Percentiles rank a stretch among this genome's conserved stretches.
Conservation (phyloP, 2,888 invertebrate species). For the Tiphia femorata region DNA sequence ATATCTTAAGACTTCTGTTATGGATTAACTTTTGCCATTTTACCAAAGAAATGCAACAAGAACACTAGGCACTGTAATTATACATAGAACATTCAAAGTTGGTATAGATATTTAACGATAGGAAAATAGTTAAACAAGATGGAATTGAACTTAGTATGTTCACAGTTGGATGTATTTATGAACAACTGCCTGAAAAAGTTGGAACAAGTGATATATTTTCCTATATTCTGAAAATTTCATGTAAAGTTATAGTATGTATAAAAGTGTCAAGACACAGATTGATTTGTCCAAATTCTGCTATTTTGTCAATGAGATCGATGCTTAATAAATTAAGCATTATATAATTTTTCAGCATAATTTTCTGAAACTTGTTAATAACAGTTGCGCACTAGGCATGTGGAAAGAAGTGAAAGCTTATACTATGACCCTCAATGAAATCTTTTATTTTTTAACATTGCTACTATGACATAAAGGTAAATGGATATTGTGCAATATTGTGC, state of each 20-base stretch:
- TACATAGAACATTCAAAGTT: no score
- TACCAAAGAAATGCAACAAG: conserved; percentile 26
- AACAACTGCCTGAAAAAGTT: conserved; percentile 22
- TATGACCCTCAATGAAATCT: no score
- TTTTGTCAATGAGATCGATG: no score
- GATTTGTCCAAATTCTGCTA: no score
- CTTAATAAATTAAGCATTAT: no score
- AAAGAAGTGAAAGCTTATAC: neutral
- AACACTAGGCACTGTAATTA: conserved; percentile 28
- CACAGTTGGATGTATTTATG: conserved; percentile 35
- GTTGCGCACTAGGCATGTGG: neutral
- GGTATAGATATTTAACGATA: no score
- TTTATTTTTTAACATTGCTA: neutral
- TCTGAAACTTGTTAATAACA: neutral
- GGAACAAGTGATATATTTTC: conserved; percentile 33
- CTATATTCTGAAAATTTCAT: conserved; percentile 29
- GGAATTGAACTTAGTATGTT: conserved; percentile 38
- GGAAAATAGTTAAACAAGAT: conserved; percentile 12
- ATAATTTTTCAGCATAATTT: no score
- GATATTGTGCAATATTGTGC: neutral
- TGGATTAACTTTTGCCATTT: conserved; percentile 25
- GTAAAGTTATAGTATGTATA: conserved; percentile 17
- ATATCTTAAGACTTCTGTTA: conserved; percentile 27
- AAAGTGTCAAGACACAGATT: no score
- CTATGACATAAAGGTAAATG: neutral